These are phyloP conservation scores for Phymatocera aterrima DNA, from an alignment of 2,888 invertebrate species.

Conservation along the genomic window DNA sequence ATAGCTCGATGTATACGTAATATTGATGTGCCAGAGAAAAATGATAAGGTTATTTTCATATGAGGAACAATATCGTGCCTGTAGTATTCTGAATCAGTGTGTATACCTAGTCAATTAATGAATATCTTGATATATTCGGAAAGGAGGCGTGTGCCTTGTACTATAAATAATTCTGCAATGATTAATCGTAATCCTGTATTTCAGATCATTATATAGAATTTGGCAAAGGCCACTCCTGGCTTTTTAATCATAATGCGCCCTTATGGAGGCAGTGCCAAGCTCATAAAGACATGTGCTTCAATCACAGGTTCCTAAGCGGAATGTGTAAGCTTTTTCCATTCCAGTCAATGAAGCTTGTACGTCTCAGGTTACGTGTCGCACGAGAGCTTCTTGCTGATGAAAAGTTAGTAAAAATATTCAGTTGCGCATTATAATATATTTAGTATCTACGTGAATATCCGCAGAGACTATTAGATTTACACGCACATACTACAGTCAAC, in stretches of 20 bases:
- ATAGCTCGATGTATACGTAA: too few species aligned
- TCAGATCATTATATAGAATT: constrained; percentile 84
- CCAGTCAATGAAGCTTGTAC: constrained; percentile 92
- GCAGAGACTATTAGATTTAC: not conserved
- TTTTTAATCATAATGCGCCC: constrained; percentile 90
- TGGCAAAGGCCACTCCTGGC: constrained; percentile 86
- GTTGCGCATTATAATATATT: not conserved
- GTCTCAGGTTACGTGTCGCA: constrained; percentile 84
- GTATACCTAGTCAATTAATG: too few species aligned
- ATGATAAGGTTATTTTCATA: too few species aligned
- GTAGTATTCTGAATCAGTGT: too few species aligned
- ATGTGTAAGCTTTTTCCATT: constrained; percentile 92
- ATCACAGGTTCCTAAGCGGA: constrained; percentile 83
- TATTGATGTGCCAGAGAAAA: too few species aligned
- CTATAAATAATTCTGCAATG: constrained; percentile 23
- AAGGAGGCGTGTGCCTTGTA: not conserved
- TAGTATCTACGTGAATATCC: too few species aligned
- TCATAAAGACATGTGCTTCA: constrained; percentile 82
- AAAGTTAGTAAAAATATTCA: constrained; percentile 77
- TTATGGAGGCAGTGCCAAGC: constrained; percentile 88
- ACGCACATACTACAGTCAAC: not conserved
- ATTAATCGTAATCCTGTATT: constrained; percentile 49
- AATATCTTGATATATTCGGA: too few species aligned
- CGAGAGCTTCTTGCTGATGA: constrained; percentile 84
- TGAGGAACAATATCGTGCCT: too few species aligned